Percentiles rank a stretch among this genome's conserved stretches.
Evolutionary conservation across 2,113 vertebrate genomes (phyloP).

Genomic region (Hyla sarda): DNA sequence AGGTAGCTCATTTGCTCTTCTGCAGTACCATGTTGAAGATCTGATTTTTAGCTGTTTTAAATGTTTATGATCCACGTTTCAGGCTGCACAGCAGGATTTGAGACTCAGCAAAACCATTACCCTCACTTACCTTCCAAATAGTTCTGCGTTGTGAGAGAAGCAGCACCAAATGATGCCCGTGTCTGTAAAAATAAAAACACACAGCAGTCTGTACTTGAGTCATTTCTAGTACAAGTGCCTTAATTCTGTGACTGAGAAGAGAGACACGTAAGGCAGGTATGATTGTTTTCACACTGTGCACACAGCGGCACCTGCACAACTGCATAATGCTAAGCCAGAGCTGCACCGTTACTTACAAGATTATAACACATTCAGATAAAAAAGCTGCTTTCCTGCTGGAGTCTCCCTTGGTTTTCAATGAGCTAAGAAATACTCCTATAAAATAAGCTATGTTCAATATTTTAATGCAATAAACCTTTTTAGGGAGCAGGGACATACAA

Average conservation of each 20-base stretch:
- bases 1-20: slow-evolving; percentile 55
- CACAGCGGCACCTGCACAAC: slow-evolving; percentile 46
- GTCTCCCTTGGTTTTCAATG: slow-evolving; percentile 1
- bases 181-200: slow-evolving; percentile 75
- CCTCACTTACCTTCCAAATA: slow-evolving; percentile 81
- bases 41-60: slow-evolving; percentile 47
- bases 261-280: slow-evolving; percentile 33
- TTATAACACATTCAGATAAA: slow-evolving; percentile 5
- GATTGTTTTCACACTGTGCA: slow-evolving; percentile 46
- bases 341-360: not conserved
- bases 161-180: slow-evolving; percentile 89
- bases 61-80: slow-evolving; percentile 16
- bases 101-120: slow-evolving; percentile 40
- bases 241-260: slow-evolving; percentile 16
- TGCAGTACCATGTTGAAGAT: slow-evolving; percentile 30
- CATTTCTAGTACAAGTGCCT: slow-evolving; percentile 40
- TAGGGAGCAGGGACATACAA: not conserved
- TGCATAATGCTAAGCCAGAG: slow-evolving; percentile 11
- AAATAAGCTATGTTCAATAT: not conserved
- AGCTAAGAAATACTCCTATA: not conserved
- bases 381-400: not conserved
- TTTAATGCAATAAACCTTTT: not conserved
- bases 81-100: slow-evolving; percentile 50
- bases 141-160: slow-evolving; percentile 84
- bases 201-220: slow-evolving; percentile 47